These are phyloP conservation scores for Rousettus leschenaultii DNA, from an alignment of 2,113 vertebrate species.

Conservation along the genomic window DNA sequence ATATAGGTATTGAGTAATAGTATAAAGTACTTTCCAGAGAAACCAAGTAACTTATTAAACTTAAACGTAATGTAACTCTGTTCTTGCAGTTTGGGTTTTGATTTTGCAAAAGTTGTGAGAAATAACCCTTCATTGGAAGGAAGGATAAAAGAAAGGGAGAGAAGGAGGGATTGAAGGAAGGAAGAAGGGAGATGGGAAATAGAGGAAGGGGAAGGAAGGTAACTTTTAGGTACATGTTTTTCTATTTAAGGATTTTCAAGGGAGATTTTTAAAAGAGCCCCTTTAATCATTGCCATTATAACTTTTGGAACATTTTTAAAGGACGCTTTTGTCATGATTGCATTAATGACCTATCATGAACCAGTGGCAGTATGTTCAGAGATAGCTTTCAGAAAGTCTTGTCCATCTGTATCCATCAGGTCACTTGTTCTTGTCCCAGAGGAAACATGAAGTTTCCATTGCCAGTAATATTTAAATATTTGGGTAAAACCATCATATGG, in stretches of 20 bases:
- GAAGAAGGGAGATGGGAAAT: background rate
- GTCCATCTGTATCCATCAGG: background rate
- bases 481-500: background rate
- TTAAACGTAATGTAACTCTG: background rate
- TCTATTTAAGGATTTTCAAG: background rate
- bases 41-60: constrained; percentile 7
- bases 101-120: background rate
- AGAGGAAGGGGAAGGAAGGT: background rate
- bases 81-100: background rate
- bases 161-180: background rate
- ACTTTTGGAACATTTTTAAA: background rate
- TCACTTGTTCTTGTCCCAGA: background rate
- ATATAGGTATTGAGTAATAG: background rate
- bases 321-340: background rate
- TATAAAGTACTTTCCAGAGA: constrained; percentile 1
- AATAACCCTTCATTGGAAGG: background rate
- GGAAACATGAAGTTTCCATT: background rate
- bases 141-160: background rate
- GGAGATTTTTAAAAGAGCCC: background rate
- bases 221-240: background rate
- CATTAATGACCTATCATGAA: background rate
- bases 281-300: background rate
- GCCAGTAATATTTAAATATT: background rate
- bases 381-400: background rate
- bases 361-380: background rate